These are phyloP conservation scores for Pelusios castaneus DNA, from an alignment of 2,113 vertebrate genomes.

Conservation along the genomic window DNA sequence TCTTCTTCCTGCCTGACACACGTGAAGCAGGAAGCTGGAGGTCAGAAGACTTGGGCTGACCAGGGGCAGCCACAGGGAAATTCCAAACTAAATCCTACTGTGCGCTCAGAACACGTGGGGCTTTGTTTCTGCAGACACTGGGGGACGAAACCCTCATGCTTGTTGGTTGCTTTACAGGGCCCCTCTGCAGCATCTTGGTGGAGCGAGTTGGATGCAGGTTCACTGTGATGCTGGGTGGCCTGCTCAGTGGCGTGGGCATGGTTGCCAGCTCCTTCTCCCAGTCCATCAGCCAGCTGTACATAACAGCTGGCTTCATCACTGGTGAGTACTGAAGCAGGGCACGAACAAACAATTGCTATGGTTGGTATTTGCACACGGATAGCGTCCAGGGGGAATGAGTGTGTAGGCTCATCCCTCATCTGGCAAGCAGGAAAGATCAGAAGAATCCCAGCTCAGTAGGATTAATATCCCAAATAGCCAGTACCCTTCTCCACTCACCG, in stretches of 20 bases:
- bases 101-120: not conserved
- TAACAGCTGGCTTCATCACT: slow-evolving; percentile 88
- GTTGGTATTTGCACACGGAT: not conserved
- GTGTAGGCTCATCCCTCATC: not conserved
- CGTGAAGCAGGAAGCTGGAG: not conserved
- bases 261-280: slow-evolving; percentile 86
- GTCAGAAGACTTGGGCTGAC: fast-evolving
- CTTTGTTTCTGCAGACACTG: not conserved
- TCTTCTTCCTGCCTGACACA: not conserved
- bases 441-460: not conserved
- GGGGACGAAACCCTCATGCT: not conserved
- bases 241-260: slow-evolving; percentile 91
- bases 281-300: slow-evolving; percentile 86
- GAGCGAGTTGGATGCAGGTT: slow-evolving; percentile 86
- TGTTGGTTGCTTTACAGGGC: slow-evolving; percentile 77
- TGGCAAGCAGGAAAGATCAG: not conserved
- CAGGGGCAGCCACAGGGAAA: not conserved
- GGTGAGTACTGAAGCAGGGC: slow-evolving; percentile 75
- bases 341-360: not conserved
- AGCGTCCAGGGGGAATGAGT: fast-evolving
- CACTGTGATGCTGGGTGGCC: slow-evolving; percentile 87
- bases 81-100: not conserved
- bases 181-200: slow-evolving; percentile 91
- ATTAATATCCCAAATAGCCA: not conserved
- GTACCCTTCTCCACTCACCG: not conserved